Conservation (phyloP, 1,140 invertebrate genomes). For the Neodiprion virginianus region DNA sequence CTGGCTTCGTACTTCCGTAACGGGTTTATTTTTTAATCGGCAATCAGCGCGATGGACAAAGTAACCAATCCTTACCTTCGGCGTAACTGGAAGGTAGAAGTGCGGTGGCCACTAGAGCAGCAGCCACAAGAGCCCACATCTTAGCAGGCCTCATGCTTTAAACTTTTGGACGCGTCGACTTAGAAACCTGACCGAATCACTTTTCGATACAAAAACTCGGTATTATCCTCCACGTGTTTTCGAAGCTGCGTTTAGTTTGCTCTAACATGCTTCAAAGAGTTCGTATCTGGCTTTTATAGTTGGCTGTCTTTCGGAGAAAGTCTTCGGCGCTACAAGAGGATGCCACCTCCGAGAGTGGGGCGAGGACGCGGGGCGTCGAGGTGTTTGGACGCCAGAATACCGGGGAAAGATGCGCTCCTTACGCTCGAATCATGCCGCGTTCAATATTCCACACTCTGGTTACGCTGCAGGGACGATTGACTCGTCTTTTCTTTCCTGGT, state of each 20-base stretch:
- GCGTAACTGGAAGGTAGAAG: slow-evolving; percentile 44
- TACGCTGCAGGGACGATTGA: not conserved
- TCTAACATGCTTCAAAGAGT: slow-evolving; percentile 59
- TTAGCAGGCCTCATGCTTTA: slow-evolving; percentile 39
- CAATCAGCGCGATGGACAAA: no score
- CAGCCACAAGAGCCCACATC: slow-evolving; percentile 45
- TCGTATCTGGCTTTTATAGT: slow-evolving; percentile 60
- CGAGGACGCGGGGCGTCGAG: slow-evolving; percentile 30
- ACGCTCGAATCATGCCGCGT: not conserved
- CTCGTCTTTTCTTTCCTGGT: no score
- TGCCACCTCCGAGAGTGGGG: slow-evolving; percentile 35
- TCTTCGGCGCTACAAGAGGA: slow-evolving; percentile 52
- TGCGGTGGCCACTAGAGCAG: slow-evolving; percentile 41
- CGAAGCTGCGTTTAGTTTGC: slow-evolving; percentile 38
- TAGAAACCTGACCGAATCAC: not conserved
- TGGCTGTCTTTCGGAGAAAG: slow-evolving; percentile 61
- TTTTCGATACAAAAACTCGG: not conserved
- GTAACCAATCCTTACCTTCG: slow-evolving; percentile 47
- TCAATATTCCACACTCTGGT: not conserved
- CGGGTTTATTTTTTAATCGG: no score
- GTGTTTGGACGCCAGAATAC: slow-evolving; percentile 28
- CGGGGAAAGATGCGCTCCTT: slow-evolving; percentile 9
- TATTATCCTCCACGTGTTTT: slow-evolving; percentile 1
- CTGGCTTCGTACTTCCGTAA: no score
- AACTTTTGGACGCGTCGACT: not conserved